Evolutionary conservation across 2,797 vertebrate species (phyloP).

Genomic region (Sphenodon punctatus): DNA sequence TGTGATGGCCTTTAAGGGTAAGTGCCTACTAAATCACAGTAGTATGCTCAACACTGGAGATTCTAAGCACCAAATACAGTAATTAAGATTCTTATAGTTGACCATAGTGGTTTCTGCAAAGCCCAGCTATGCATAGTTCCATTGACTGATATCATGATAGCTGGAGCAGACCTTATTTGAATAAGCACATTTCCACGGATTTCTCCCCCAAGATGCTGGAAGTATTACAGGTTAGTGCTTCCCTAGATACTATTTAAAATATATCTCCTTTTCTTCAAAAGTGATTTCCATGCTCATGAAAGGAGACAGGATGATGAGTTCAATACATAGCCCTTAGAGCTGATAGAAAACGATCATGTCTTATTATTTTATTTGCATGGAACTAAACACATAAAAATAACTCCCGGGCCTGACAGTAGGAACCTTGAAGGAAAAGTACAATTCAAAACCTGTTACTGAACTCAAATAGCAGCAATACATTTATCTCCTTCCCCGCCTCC

Average conservation of each 20-base stretch:
- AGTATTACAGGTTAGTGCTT: neutral
- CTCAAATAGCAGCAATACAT: neutral
- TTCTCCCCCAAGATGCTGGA: neutral
- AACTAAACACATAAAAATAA: neutral
- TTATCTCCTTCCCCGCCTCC: too few relatives aligned
- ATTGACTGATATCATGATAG: neutral
- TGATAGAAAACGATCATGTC: neutral
- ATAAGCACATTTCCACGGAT: fast-evolving
- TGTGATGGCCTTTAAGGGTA: too few relatives aligned
- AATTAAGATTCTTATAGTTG: neutral
- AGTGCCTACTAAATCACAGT: too few relatives aligned
- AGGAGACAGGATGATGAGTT: neutral
- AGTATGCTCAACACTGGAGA: neutral
- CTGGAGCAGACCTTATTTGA: neutral
- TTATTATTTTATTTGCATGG: neutral
- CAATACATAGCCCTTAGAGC: neutral
- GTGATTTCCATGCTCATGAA: neutral
- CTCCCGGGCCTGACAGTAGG: too few relatives aligned
- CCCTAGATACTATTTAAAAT: neutral
- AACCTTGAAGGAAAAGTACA: too few relatives aligned
- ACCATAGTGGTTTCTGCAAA: neutral
- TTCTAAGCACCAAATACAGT: neutral
- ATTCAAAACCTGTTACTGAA: neutral
- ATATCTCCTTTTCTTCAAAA: neutral
- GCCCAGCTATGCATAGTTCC: too few relatives aligned